Conservation (phyloP, 2,113 vertebrate genomes). For the Poecile atricapillus region DNA sequence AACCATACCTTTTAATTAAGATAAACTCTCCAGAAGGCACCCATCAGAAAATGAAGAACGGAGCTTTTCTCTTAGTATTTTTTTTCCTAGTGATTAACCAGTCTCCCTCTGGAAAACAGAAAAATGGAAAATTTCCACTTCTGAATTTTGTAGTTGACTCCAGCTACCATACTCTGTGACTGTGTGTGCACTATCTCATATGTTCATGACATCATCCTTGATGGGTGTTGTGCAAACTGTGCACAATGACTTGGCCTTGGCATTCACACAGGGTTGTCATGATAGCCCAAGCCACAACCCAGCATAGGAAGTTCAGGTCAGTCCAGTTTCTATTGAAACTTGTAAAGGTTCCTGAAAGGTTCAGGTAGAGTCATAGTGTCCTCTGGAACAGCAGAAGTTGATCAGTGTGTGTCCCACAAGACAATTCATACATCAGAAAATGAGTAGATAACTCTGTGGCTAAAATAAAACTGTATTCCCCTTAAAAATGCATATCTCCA, state of each 20-base stretch:
- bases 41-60: background rate
- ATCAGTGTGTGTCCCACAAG: background rate
- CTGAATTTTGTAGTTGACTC: background rate
- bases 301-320: background rate
- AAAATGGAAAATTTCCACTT: background rate
- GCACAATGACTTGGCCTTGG: background rate
- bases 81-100: background rate
- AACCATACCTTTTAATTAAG: background rate
- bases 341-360: background rate
- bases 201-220: background rate
- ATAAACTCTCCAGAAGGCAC: background rate
- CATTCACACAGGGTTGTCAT: background rate
- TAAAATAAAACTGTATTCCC: background rate
- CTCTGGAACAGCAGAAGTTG: background rate
- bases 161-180: background rate
- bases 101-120: background rate
- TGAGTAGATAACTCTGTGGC: background rate
- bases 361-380: background rate
- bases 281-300: background rate
- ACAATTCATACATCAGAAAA: background rate
- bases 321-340: background rate
- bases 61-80: background rate
- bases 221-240: accelerated
- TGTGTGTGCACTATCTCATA: background rate
- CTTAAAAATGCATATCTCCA: background rate